Percentiles rank a stretch among this genome's conserved stretches.
These are phyloP conservation scores for Carcharodon carcharias DNA, from an alignment of 2,797 vertebrate species.

Conservation along the genomic window DNA sequence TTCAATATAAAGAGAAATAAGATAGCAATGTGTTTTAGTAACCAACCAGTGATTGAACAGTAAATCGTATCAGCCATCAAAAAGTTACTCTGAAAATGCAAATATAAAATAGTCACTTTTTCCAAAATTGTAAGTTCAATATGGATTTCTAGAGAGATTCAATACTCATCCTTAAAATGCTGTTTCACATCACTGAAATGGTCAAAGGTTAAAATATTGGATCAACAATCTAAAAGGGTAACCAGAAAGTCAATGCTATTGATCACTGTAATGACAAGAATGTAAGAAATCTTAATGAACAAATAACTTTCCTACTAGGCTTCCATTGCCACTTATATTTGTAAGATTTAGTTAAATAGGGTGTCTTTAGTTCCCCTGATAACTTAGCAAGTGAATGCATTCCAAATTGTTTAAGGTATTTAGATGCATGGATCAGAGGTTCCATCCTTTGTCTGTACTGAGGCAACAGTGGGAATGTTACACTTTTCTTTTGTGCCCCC, in stretches of 20 bases:
- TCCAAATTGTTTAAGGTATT: no score
- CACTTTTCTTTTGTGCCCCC: no score
- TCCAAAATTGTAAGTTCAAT: neutral
- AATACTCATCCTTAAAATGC: neutral
- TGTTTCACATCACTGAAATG: neutral
- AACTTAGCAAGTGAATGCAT: no score
- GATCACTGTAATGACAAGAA: neutral
- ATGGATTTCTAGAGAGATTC: neutral
- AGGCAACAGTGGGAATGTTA: no score
- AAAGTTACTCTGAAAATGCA: neutral
- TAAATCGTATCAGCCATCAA: neutral
- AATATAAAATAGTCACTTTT: neutral
- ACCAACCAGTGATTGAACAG: neutral
- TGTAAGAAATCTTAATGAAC: neutral
- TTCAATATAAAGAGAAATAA: neutral
- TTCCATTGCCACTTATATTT: neutral
- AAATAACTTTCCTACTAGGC: neutral
- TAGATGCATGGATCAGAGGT: no score
- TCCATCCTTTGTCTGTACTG: no score
- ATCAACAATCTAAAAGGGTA: neutral
- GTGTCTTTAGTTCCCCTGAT: no score
- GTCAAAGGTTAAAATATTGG: neutral
- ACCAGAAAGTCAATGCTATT: neutral
- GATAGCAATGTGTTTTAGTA: neutral
- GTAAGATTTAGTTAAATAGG: neutral